Evolutionary conservation across 37 sponge, comb jelly and placozoan genomes (phyloP).

Genomic region (Eunapius fragilis): DNA sequence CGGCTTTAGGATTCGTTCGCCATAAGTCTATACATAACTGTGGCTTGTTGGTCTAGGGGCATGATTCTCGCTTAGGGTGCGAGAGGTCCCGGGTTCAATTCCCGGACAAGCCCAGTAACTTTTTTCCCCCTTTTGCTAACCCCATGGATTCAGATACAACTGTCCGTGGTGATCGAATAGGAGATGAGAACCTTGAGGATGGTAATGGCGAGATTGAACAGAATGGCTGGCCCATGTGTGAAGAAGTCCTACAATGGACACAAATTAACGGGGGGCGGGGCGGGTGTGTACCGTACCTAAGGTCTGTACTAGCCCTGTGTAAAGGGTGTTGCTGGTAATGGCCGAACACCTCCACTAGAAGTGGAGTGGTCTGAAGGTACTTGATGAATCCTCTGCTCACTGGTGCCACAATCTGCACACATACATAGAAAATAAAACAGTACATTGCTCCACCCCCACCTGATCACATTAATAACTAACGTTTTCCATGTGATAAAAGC

Average conservation of each 20-base stretch:
- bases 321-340: conserved; percentile 89
- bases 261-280: no score
- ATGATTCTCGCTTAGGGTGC: conserved; percentile 53
- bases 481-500: conserved; percentile 84
- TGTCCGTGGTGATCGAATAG: no score
- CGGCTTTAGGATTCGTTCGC: no score
- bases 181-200: no score
- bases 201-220: no score
- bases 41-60: conserved; percentile 11
- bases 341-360: conserved; percentile 88
- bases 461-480: conserved; percentile 5
- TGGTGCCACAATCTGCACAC: conserved; percentile 60
- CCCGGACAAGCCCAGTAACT: conserved; percentile 43
- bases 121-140: no score
- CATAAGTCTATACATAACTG: no score
- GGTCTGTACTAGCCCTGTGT: conserved; percentile 74
- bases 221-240: no score
- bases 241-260: no score
- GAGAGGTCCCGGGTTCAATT: conserved; percentile 70
- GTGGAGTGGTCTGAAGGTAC: conserved; percentile 72
- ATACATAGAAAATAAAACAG: no score
- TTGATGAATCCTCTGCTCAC: conserved; percentile 60
- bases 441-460: not conserved
- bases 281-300: not conserved
- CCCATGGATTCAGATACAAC: no score